These are phyloP conservation scores for Chloropsis cyanopogon DNA, from an alignment of 2,113 vertebrate species.

Conservation along the genomic window DNA sequence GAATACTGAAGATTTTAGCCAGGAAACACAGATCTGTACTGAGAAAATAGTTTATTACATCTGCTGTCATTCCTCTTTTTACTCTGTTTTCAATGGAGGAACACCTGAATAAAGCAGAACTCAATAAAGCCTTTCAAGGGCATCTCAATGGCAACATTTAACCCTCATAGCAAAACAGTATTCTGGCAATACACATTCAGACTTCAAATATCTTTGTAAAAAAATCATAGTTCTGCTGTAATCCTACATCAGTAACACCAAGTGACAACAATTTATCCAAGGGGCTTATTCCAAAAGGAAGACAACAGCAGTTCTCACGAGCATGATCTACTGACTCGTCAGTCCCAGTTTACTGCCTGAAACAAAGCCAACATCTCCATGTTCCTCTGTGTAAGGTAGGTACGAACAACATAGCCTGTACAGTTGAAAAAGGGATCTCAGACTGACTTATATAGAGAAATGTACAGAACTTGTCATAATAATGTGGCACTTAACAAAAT, in stretches of 20 bases:
- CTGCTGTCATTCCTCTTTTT: neutral
- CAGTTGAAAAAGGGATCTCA: neutral
- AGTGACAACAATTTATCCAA: neutral
- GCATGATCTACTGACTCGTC: neutral
- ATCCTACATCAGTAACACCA: neutral
- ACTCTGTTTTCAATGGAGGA: neutral
- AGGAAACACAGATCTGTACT: neutral
- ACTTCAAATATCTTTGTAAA: neutral
- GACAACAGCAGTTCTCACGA: neutral
- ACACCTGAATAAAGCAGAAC: neutral
- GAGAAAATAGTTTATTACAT: neutral
- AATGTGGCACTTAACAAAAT: neutral
- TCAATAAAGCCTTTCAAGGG: neutral
- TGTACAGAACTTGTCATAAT: neutral
- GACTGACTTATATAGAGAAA: neutral
- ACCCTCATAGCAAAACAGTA: neutral
- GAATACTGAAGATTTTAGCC: neutral
- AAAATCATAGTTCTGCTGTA: neutral
- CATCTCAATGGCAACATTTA: neutral
- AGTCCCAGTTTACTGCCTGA: neutral
- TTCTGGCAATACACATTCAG: neutral
- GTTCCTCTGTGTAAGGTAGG: neutral
- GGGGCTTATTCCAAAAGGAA: neutral
- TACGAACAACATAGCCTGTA: neutral
- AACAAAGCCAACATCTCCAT: neutral